Evolutionary conservation across 1,140 invertebrate genomes (phyloP).

Genomic region (Heliconius melpomene): DNA sequence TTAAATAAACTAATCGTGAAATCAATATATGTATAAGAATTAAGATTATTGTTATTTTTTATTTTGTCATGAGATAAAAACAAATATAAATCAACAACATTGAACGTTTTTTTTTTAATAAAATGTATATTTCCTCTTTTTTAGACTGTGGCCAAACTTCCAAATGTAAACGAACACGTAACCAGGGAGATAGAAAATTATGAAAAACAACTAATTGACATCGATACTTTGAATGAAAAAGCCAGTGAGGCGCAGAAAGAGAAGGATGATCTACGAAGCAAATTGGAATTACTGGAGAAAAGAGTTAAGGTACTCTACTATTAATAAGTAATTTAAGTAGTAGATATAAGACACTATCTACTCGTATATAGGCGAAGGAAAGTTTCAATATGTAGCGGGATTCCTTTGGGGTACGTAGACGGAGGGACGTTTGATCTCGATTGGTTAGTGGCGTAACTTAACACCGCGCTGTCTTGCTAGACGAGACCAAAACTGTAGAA

Average conservation of each 20-base stretch:
- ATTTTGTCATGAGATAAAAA: too few species aligned
- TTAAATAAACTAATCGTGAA: too few species aligned
- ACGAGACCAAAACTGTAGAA: not conserved
- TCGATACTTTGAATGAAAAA: constrained; percentile 83
- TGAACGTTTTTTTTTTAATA: too few species aligned
- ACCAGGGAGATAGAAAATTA: constrained; percentile 86
- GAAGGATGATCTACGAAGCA: constrained; percentile 82
- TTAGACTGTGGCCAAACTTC: constrained; percentile 67
- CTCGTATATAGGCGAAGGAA: too few species aligned
- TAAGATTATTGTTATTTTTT: too few species aligned
- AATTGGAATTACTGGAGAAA: constrained; percentile 85
- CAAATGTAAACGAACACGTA: constrained; percentile 79
- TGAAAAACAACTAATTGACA: constrained; percentile 87
- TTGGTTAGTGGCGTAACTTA: not conserved
- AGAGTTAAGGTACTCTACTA: constrained; percentile 83
- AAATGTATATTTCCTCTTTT: not conserved
- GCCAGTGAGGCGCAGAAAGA: constrained; percentile 82
- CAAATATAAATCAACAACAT: too few species aligned
- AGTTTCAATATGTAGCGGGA: too few species aligned
- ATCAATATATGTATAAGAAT: too few species aligned
- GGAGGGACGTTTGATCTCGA: too few species aligned
- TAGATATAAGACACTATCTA: too few species aligned
- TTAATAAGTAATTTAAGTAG: too few species aligned
- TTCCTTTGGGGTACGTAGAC: too few species aligned
- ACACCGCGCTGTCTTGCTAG: not conserved